Evolutionary conservation across 2,797 vertebrate genomes (phyloP).

Genomic region (Dromococcyx pavoninus): DNA sequence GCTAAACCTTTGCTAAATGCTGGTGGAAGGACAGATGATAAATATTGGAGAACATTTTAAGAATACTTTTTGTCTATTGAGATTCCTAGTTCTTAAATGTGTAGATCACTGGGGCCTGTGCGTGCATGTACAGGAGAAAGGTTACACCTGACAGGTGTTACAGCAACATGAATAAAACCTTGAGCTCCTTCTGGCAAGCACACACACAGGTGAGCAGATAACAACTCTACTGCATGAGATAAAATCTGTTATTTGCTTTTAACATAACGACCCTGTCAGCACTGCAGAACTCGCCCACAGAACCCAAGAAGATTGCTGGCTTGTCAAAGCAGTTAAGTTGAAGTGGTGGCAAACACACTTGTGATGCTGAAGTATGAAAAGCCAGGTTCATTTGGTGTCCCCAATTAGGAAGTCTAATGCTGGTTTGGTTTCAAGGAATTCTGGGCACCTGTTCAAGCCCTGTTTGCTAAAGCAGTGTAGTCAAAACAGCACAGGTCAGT

Average conservation of each 20-base stretch:
- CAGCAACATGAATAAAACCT: not conserved
- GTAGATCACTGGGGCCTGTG: not conserved
- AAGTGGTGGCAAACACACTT: not conserved
- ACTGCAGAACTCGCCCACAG: not conserved
- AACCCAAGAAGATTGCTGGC: not conserved
- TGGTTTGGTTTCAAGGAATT: not conserved
- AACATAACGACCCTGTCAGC: not conserved
- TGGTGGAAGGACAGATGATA: not conserved
- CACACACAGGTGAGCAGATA: not conserved
- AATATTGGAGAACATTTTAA: not conserved
- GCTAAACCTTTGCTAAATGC: not conserved
- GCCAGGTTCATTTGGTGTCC: not conserved
- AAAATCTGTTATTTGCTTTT: not conserved
- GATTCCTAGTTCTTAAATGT: not conserved
- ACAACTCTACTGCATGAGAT: not conserved
- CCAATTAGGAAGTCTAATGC: not conserved
- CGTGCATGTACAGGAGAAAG: not conserved
- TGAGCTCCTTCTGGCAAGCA: not conserved
- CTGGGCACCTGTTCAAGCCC: not conserved
- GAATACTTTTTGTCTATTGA: not conserved
- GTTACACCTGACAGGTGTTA: not conserved
- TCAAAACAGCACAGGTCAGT: not conserved
- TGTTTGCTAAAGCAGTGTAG: not conserved
- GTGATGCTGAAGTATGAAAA: not conserved
- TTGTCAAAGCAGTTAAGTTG: not conserved